Percentiles rank a stretch among this genome's conserved stretches.
Conservation (phyloP, 2,113 vertebrate genomes). For the Micromys minutus region DNA sequence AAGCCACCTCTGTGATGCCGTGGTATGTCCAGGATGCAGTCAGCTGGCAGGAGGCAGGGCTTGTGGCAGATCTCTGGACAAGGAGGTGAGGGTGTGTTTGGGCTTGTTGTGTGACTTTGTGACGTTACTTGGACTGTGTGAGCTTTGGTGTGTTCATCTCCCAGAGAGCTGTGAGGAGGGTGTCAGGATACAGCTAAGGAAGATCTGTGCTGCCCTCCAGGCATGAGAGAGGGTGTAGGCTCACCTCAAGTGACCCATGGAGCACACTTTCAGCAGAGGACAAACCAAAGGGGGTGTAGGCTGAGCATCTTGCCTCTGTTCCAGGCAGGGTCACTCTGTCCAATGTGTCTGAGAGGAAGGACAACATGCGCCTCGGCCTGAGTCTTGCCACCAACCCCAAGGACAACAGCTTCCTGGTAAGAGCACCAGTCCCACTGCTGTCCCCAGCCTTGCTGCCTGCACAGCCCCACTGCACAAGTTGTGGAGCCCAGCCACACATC, state of each 20-base stretch:
- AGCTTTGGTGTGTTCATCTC: not conserved
- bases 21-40: not conserved
- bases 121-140: not conserved
- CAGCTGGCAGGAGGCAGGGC: not conserved
- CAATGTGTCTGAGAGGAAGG: slow-evolving; percentile 97
- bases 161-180: not conserved
- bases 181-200: accelerated
- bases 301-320: slow-evolving; percentile 68
- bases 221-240: accelerated
- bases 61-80: not conserved
- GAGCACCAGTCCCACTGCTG: not conserved
- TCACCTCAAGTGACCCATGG: not conserved
- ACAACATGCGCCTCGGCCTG: slow-evolving; percentile 98
- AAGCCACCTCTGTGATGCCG: not conserved
- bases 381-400: slow-evolving; percentile 94
- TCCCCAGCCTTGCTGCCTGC: not conserved
- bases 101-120: not conserved
- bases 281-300: accelerated
- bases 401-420: slow-evolving; percentile 99
- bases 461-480: not conserved
- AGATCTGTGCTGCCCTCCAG: not conserved
- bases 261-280: accelerated
- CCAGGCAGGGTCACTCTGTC: slow-evolving; percentile 97
- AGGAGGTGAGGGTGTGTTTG: not conserved
- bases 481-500: accelerated